phyloP scores from a whole-genome alignment of 2,113 vertebrate genomes.

The Petromus typicus region DNA sequence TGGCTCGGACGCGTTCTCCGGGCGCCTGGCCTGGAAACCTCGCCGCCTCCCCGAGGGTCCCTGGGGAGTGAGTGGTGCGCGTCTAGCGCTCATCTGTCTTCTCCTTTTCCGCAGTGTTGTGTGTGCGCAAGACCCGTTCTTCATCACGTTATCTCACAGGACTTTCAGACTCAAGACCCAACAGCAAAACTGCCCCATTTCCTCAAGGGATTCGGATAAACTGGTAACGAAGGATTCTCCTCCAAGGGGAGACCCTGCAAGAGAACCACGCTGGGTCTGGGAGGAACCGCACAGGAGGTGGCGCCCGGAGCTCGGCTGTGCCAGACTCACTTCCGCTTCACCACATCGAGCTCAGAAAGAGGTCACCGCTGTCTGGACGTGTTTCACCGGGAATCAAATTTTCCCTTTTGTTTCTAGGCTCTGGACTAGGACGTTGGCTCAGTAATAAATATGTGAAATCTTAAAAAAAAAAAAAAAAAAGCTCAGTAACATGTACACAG shows the following conservation, averaged over 20 bases:
- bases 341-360: neutral
- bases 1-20: constrained; percentile 5
- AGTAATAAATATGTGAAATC: neutral
- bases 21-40: neutral
- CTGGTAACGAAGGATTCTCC: neutral
- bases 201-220: neutral
- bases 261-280: too few relatives aligned
- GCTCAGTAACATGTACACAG: neutral
- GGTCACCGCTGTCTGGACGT: neutral
- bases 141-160: neutral
- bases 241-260: too few relatives aligned
- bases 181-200: neutral
- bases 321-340: neutral
- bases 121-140: neutral
- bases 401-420: neutral
- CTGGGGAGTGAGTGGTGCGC: neutral
- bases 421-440: neutral
- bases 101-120: neutral
- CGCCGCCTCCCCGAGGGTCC: neutral
- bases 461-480: neutral
- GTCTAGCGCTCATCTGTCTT: neutral
- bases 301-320: neutral
- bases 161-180: neutral
- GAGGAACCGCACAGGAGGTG: neutral
- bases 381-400: neutral